Percentiles rank a stretch among this genome's conserved stretches.
These are phyloP conservation scores for Loris lydekkerianus DNA, from an alignment of 2,797 vertebrate genomes.

Conservation along the genomic window DNA sequence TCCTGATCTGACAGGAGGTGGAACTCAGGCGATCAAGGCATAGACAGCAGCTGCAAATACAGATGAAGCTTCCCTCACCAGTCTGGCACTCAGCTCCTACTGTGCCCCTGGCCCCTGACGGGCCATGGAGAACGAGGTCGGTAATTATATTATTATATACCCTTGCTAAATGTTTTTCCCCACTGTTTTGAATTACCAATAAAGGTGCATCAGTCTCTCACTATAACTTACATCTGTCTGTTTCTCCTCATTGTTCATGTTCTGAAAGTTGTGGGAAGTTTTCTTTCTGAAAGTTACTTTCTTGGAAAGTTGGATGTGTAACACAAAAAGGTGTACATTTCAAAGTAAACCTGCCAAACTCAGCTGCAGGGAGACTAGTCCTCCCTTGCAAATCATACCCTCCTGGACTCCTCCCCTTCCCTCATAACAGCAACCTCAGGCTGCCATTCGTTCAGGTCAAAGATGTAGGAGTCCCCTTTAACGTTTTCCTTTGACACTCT, in stretches of 20 bases:
- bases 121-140: too few relatives aligned
- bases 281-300: not conserved
- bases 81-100: too few relatives aligned
- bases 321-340: not conserved
- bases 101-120: too few relatives aligned
- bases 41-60: too few relatives aligned
- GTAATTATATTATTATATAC: not conserved
- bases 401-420: not conserved
- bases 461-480: not conserved
- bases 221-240: too few relatives aligned
- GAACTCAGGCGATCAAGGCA: too few relatives aligned
- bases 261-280: not conserved
- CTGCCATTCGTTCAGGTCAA: not conserved
- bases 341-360: not conserved
- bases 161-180: not conserved
- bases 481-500: not conserved
- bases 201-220: not conserved
- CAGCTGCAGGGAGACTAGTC: not conserved
- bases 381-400: not conserved
- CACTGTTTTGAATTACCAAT: not conserved
- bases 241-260: too few relatives aligned
- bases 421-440: not conserved
- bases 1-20: too few relatives aligned
- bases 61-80: too few relatives aligned
- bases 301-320: not conserved